Percentiles rank a stretch among this genome's conserved stretches.
Evolutionary conservation across 2,797 vertebrate genomes (phyloP).

Genomic region (Sebastolobus alascanus): DNA sequence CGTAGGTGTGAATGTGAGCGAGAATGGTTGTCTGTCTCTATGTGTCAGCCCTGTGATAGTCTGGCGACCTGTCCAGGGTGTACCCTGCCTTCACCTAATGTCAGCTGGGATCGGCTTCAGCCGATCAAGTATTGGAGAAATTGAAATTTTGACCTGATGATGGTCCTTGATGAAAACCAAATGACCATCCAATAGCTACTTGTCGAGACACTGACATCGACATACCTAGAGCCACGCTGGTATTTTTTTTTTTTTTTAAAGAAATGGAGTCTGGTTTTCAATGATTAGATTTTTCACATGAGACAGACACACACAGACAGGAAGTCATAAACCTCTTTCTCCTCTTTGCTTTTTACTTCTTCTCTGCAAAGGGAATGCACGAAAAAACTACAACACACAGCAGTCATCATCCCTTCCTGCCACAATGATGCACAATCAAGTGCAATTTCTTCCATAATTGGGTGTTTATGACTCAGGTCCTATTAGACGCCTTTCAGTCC

Average conservation of each 20-base stretch:
- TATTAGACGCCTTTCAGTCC: constrained; percentile 54
- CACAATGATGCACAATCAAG: constrained; percentile 49
- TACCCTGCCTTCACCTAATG: too few relatives aligned
- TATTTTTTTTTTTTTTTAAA: background rate
- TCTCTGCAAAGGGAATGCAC: background rate
- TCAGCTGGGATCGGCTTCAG: too few relatives aligned
- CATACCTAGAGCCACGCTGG: too few relatives aligned
- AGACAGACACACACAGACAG: background rate
- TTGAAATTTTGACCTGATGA: too few relatives aligned
- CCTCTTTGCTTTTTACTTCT: background rate
- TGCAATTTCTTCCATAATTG: constrained; percentile 54
- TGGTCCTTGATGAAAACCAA: too few relatives aligned
- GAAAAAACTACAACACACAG: background rate
- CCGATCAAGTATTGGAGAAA: too few relatives aligned
- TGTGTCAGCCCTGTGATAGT: too few relatives aligned
- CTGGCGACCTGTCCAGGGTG: too few relatives aligned
- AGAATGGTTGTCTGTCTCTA: too few relatives aligned
- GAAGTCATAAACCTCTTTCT: background rate
- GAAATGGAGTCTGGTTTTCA: constrained; percentile 7
- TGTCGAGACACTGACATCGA: background rate
- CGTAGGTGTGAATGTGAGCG: too few relatives aligned
- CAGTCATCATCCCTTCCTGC: constrained; percentile 22
- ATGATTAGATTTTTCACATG: background rate
- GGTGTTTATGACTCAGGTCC: constrained; percentile 65
- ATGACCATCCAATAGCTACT: too few relatives aligned